Base-by-base conservation (phyloP, 2,113 vertebrate genomes). In the Hydrolagus affinis region DNA sequence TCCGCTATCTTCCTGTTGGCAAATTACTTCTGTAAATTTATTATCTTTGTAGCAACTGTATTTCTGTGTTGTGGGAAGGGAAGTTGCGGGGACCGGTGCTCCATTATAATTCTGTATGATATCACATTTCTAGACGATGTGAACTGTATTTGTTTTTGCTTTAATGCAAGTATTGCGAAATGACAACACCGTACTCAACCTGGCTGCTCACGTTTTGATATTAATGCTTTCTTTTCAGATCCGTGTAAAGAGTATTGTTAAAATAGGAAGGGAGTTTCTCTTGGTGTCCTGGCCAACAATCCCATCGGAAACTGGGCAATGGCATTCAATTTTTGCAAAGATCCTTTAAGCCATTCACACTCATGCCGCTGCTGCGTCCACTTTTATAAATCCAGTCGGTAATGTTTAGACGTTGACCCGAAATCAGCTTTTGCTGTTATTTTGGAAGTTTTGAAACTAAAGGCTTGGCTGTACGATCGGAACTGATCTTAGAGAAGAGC, bases 371-470 rank as follows among this genome's bases (percentile, higher is more conserved):
- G 60, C 17, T 66, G 19, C 44, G 28, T 28, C 64, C 23, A 64
- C 15, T 83, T 32, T 32, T 66, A 32, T 66, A 17, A 83, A 83
- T 4, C 32, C 66, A 83, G 32, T 83, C 11, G 6, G 60, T 28
- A 83, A 68, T 19, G 32, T 66, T 60, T 57, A 32, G 28, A 64
- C 62, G 19, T 83, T 21, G 28, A 30, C 64, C 10, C 60, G 19
- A 83, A 83, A 66, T 66, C 14, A 66, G 17, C 6, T 83, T 30
- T 11, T 62, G 66, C 78, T 78, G 30, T 32, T 68, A 83, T 17
- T 21, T 83, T 83, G 62, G 25, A 66, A 66, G 14, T 83, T 83
- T 19, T 15, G 30, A 17, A 83, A 83, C 32, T n/a, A n/a, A n/a
- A n/a, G n/a, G n/a, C n/a, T n/a, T n/a, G n/a, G n/a, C n/a, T n/a